Percentiles rank a stretch among this genome's conserved stretches.
Evolutionary conservation across 2,113 vertebrate genomes (phyloP).

Genomic region (Channa argus): DNA sequence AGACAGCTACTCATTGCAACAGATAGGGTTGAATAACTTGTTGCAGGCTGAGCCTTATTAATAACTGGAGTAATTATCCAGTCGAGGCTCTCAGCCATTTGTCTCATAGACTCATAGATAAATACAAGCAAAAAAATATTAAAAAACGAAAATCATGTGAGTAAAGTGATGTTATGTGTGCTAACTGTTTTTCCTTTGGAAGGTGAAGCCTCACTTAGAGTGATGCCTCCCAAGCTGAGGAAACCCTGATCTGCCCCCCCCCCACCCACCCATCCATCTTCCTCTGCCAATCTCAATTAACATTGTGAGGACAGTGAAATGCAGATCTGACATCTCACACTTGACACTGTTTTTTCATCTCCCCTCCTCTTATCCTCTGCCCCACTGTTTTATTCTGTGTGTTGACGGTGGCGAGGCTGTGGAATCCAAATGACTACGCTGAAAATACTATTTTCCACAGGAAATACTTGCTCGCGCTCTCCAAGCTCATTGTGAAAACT

Average conservation of each 20-base stretch:
- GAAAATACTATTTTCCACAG: conserved; percentile 50
- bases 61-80: too few species aligned
- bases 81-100: too few species aligned
- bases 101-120: too few species aligned
- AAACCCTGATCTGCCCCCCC: conserved; percentile 12
- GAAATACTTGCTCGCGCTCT: conserved; percentile 56
- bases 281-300: conserved; percentile 2
- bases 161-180: not conserved
- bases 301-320: conserved; percentile 4
- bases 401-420: conserved; percentile 22
- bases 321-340: conserved; percentile 8
- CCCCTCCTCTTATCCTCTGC: not conserved
- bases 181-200: conserved; percentile 18
- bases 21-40: too few species aligned
- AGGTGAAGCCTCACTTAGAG: conserved; percentile 1
- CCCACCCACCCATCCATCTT: not conserved
- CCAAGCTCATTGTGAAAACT: conserved; percentile 51
- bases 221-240: conserved; percentile 15
- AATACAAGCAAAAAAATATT: too few species aligned
- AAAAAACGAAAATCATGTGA: too few species aligned
- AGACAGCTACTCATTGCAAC: too few species aligned
- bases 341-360: conserved; percentile 20
- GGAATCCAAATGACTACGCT: conserved; percentile 4
- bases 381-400: conserved; percentile 2
- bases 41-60: too few species aligned